Evolutionary conservation across 2,888 invertebrate genomes (phyloP).

Genomic region (Eretmocerus hayati): DNA sequence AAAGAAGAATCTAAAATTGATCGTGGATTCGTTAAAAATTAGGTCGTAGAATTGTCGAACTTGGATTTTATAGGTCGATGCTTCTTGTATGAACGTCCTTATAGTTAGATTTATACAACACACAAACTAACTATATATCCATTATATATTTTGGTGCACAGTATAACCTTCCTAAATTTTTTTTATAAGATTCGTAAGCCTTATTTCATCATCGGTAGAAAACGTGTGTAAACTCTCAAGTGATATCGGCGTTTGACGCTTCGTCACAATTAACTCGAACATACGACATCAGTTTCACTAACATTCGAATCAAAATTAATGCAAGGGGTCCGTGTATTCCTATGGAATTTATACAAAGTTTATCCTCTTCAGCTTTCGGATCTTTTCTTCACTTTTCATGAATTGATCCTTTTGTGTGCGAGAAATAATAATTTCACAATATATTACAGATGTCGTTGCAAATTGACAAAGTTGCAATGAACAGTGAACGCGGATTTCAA

Average conservation of each 20-base stretch:
- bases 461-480: constrained; percentile 16
- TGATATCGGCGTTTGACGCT: constrained; percentile 20
- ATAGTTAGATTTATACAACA: constrained; percentile 18
- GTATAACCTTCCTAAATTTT: constrained; percentile 12
- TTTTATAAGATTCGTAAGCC: constrained; percentile 10
- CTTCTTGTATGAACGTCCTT: constrained; percentile 4
- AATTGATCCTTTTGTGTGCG: too few relatives aligned
- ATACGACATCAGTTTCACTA: constrained; percentile 17
- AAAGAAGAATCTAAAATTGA: too few relatives aligned
- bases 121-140: constrained; percentile 13
- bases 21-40: constrained; percentile 7
- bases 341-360: constrained; percentile 19
- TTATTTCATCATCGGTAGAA: constrained; percentile 14
- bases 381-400: too few relatives aligned
- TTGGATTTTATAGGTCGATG: constrained; percentile 14
- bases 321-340: constrained; percentile 7
- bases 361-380: constrained; percentile 4
- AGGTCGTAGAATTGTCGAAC: constrained; percentile 17
- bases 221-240: constrained; percentile 21
- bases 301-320: constrained; percentile 20
- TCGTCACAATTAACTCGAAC: constrained; percentile 20
- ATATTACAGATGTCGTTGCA: constrained; percentile 4
- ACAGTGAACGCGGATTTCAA: constrained; percentile 10
- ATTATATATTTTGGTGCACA: constrained; percentile 20
- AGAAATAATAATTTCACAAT: constrained; percentile 5